phyloP scores from a whole-genome alignment of 2,113 vertebrate genomes.

The Sinocyclocheilus grahami region DNA sequence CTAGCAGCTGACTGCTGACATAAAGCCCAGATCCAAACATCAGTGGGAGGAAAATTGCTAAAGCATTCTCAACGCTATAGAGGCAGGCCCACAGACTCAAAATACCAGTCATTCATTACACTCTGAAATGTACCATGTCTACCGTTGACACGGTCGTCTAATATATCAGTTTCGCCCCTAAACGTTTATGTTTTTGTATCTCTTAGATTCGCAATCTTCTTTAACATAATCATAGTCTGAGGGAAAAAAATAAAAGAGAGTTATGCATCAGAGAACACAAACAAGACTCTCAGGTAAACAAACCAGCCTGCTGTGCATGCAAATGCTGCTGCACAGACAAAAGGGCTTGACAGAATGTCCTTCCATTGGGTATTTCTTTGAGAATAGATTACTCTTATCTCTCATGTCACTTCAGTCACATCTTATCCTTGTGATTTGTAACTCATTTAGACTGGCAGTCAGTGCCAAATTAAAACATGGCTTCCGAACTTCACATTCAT shows the following conservation, averaged over 20 bases:
- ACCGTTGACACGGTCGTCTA: background rate
- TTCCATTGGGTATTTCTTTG: constrained; percentile 41
- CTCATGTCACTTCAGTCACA: constrained; percentile 49
- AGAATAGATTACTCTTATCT: constrained; percentile 52
- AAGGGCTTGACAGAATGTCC: constrained; percentile 48
- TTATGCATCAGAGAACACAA: constrained; percentile 44
- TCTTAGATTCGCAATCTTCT: background rate
- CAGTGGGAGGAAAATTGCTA: constrained; percentile 17
- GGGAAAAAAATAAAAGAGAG: background rate
- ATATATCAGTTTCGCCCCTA: background rate
- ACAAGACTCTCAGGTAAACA: constrained; percentile 53
- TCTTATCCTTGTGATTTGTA: constrained; percentile 37
- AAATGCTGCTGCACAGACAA: constrained; percentile 41
- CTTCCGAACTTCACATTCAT: constrained; percentile 44
- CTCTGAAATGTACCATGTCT: constrained; percentile 4
- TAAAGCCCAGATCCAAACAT: background rate
- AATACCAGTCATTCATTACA: background rate
- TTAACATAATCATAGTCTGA: constrained; percentile 21
- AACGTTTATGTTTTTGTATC: background rate
- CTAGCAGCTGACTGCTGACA: background rate
- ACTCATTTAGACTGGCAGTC: constrained; percentile 48
- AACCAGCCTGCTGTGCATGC: constrained; percentile 38
- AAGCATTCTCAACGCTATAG: background rate
- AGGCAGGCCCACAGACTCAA: constrained; percentile 2
- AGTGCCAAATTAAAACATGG: constrained; percentile 53